Evolutionary conservation across 2,888 invertebrate genomes (phyloP), one percentile per base, ranked within the genome.

Genomic region (Drosophila rellima): DNA sequence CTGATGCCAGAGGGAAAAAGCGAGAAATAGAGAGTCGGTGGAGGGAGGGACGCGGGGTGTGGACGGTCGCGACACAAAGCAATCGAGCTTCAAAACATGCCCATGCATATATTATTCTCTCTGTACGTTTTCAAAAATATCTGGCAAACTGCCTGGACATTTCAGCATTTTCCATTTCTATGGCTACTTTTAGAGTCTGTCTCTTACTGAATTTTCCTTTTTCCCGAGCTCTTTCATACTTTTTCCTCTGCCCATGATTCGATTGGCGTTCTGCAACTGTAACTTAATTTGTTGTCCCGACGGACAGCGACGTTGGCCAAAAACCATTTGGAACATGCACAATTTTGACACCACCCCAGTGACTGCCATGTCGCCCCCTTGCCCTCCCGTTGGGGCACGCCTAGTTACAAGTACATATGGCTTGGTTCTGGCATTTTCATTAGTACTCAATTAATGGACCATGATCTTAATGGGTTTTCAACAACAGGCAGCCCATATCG

Each of bases 381-480:
- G 15, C 6, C 13, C 44, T 31, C 13, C 54, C 54, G 29, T 18
- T 31, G 42, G 42, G 57, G 29, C 75, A 70, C 68, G 64, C 71
- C 75, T 65, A 69, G 45, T 84, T 68, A 74, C 76, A 76, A 84
- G 88, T 82, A 88, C 75, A 74, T 78, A 68, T 66, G 71, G 62
- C 59, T 78, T 20, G 65, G 62, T 26, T 45, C 65, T 39, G 74
- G 70, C 75, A 78, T 73, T 85, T 88, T 88, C 88, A 79, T 87
- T 83, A 82, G 85, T 85, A 88, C 87, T 88, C 87, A 89, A 88
- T 89, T 88, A 88, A 88, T 85, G 85, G 85, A 80, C 80, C 81
- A 87, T 88, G 87, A 87, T 85, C 85, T 87, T 88, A 88, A 88
- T 89, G 89, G 87, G 76, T 87, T 88, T 85, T 78, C 86, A 79